Percentiles rank a stretch among this genome's conserved stretches.
Conservation (phyloP, 2,888 invertebrate genomes). For the Cremastinae sp. region DNA sequence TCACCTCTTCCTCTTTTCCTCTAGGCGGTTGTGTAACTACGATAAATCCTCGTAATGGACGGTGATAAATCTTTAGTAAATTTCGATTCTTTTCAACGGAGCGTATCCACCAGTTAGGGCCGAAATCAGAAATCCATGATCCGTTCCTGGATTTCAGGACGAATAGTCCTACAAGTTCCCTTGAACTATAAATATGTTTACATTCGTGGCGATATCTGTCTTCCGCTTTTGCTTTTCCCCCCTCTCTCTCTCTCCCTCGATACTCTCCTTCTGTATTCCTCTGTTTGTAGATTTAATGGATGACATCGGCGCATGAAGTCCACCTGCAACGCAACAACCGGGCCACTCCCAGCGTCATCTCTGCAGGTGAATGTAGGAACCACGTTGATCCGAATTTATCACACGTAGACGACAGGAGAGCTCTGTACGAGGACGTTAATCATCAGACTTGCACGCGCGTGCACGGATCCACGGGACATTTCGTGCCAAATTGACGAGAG, state of each 20-base stretch:
- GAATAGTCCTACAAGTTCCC: slow-evolving; percentile 30
- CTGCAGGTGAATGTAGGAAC: slow-evolving; percentile 45
- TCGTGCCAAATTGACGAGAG: not conserved
- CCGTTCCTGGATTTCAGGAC: slow-evolving; percentile 32
- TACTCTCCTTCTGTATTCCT: slow-evolving; percentile 4
- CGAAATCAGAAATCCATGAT: slow-evolving; percentile 29
- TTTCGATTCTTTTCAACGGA: slow-evolving; percentile 53
- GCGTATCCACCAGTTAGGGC: not conserved
- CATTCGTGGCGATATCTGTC: not conserved
- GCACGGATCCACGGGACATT: not conserved
- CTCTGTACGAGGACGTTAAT: slow-evolving; percentile 51
- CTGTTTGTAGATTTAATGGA: slow-evolving; percentile 12
- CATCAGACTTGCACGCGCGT: slow-evolving; percentile 46
- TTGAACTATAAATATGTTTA: slow-evolving; percentile 6
- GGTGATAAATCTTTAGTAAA: slow-evolving; percentile 54
- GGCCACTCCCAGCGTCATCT: slow-evolving; percentile 39
- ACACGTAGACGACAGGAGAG: slow-evolving; percentile 50
- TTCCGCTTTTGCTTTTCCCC: not conserved
- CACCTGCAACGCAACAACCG: slow-evolving; percentile 51
- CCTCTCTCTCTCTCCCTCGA: not conserved
- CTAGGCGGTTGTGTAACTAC: slow-evolving; percentile 40
- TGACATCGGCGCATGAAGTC: slow-evolving; percentile 20
- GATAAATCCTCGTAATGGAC: slow-evolving; percentile 59
- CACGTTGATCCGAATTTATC: slow-evolving; percentile 59
- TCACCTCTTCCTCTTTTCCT: slow-evolving; percentile 1